Evolutionary conservation across 2,113 vertebrate genomes (phyloP).

Genomic region (Pseudorasbora parva): DNA sequence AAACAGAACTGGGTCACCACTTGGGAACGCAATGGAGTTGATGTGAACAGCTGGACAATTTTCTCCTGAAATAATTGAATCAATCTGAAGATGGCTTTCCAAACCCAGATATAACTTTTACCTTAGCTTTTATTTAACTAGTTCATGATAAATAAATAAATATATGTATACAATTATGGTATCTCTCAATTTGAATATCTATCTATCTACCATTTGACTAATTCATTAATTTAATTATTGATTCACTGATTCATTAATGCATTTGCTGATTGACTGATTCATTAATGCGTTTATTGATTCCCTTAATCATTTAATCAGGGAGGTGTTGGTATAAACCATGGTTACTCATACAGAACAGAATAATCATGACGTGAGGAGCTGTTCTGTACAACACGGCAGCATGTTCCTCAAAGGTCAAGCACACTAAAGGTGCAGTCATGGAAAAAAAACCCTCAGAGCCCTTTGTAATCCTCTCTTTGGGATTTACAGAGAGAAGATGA

Average conservation of each 20-base stretch:
- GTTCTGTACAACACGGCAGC: not conserved
- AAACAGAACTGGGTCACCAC: conserved; percentile 37
- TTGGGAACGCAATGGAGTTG: not conserved
- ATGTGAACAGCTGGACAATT: not conserved
- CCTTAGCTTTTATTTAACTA: not conserved
- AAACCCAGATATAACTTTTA: not conserved
- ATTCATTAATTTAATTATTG: not conserved
- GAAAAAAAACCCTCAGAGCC: not conserved
- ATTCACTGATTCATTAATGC: not conserved
- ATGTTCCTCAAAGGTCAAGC: not conserved
- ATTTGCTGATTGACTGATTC: not conserved
- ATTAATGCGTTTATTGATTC: not conserved
- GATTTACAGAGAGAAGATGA: not conserved
- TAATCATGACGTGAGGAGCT: not conserved
- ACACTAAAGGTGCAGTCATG: not conserved
- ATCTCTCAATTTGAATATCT: not conserved
- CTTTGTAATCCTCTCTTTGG: not conserved
- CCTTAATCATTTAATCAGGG: not conserved
- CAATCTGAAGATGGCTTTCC: not conserved
- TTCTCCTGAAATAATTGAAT: not conserved
- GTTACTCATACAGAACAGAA: not conserved
- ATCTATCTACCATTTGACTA: not conserved
- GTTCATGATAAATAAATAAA: not conserved
- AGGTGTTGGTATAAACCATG: not conserved
- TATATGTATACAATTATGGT: not conserved